A percentile compares a stretch with the other conserved stretches of the same genome.
phyloP scores from a whole-genome alignment of 2,888 invertebrate genomes.

The Eilema griseolum region DNA sequence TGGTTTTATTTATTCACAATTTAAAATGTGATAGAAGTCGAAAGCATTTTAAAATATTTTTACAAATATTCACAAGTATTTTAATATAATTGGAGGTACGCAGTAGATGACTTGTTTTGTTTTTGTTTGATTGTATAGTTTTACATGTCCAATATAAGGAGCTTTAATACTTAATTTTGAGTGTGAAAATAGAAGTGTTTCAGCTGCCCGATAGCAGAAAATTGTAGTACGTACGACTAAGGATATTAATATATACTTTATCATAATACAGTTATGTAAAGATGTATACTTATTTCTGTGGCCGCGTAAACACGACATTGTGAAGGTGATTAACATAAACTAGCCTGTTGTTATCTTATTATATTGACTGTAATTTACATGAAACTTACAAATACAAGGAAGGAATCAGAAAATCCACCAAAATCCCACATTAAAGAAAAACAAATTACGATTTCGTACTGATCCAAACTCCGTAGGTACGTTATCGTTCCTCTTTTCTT shows the following conservation, averaged over 20 bases:
- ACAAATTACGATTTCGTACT: slow-evolving; percentile 1
- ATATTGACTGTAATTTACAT: background rate
- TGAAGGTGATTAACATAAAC: too few species aligned
- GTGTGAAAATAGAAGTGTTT: too few species aligned
- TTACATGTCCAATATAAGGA: too few species aligned
- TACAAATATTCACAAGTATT: background rate
- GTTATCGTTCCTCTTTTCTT: slow-evolving; percentile 2
- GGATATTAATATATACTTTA: too few species aligned
- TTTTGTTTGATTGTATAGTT: too few species aligned
- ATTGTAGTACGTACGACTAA: too few species aligned
- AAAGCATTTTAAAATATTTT: background rate
- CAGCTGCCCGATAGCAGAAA: too few species aligned
- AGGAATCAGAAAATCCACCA: slow-evolving; percentile 1
- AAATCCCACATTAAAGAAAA: background rate
- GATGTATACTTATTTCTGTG: too few species aligned
- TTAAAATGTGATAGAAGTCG: background rate
- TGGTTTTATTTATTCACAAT: background rate
- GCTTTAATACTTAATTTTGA: too few species aligned
- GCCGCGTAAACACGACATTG: too few species aligned
- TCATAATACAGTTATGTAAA: too few species aligned
- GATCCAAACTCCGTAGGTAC: background rate
- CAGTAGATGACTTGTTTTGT: too few species aligned
- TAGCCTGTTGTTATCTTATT: background rate
- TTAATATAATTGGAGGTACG: background rate
- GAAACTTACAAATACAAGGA: background rate